Evolutionary conservation across 2,888 invertebrate species (phyloP).

Genomic region (Apantesis nais): DNA sequence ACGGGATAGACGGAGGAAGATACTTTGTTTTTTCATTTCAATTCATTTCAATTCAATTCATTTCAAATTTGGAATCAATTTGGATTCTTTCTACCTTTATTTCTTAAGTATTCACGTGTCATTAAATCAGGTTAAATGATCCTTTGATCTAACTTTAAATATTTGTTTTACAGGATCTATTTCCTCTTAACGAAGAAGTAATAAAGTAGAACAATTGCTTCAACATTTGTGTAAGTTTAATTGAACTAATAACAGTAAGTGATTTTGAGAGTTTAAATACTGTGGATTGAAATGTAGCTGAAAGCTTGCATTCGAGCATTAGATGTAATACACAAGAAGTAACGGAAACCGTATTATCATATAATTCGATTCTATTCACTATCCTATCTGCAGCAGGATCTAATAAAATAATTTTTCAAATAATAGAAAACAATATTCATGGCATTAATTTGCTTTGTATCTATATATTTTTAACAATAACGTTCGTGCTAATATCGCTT

Average conservation of each 20-base stretch:
- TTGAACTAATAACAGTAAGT: conserved; percentile 56
- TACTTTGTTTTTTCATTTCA: too few species aligned
- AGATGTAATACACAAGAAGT: conserved; percentile 15
- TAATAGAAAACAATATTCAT: background rate
- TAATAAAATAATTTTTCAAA: background rate
- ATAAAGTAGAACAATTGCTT: conserved; percentile 40
- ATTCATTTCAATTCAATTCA: too few species aligned
- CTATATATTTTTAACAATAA: conserved; percentile 26
- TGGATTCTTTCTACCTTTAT: conserved; percentile 23
- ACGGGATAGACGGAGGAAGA: too few species aligned
- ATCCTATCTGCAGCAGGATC: background rate
- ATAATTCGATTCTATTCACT: background rate
- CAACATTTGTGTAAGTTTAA: conserved; percentile 54
- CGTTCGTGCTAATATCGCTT: conserved; percentile 23
- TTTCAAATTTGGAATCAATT: conserved; percentile 24
- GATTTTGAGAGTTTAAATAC: conserved; percentile 55
- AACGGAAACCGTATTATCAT: conserved; percentile 11
- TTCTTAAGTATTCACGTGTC: conserved; percentile 19
- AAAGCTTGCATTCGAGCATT: conserved; percentile 52
- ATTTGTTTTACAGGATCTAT: conserved; percentile 31
- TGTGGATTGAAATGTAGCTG: conserved; percentile 49
- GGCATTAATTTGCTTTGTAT: conserved; percentile 1
- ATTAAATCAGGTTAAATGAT: conserved; percentile 35
- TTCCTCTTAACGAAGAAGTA: conserved; percentile 27
- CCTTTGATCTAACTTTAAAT: conserved; percentile 30